Conservation (phyloP, 2,797 vertebrate species). For the Manis javanica region DNA sequence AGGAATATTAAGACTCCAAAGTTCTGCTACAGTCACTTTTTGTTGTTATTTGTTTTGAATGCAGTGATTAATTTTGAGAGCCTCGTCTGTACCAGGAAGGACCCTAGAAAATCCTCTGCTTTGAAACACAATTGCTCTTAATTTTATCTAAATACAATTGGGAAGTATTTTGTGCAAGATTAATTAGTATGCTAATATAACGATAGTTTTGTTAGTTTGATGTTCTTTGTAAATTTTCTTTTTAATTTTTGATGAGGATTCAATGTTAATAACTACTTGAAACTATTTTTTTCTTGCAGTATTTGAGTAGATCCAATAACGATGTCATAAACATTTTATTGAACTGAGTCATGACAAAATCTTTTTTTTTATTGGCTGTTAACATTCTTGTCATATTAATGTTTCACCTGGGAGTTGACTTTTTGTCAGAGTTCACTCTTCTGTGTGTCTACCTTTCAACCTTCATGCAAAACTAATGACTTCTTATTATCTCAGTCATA, state of each 20-base stretch:
- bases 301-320: slow-evolving; percentile 70
- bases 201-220: slow-evolving; percentile 21
- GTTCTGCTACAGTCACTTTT: not conserved
- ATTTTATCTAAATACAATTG: not conserved
- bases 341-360: slow-evolving; percentile 71
- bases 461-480: slow-evolving; percentile 77
- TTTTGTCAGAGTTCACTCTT: slow-evolving; percentile 78
- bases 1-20: not conserved
- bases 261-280: slow-evolving; percentile 66
- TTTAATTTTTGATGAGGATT: slow-evolving; percentile 30
- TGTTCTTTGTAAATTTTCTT: not conserved
- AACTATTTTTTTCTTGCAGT: slow-evolving; percentile 62
- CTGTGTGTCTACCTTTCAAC: slow-evolving; percentile 80
- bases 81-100: not conserved
- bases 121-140: not conserved
- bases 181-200: not conserved
- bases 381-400: slow-evolving; percentile 74
- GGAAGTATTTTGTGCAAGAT: not conserved
- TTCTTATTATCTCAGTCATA: slow-evolving; percentile 75
- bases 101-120: not conserved
- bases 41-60: not conserved
- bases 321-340: slow-evolving; percentile 80
- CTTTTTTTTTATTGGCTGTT: slow-evolving; percentile 69
- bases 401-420: slow-evolving; percentile 70
- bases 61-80: not conserved